Base-by-base conservation (phyloP, 64 coral and sea anemone species). In the Stichodactyla helianthus region DNA sequence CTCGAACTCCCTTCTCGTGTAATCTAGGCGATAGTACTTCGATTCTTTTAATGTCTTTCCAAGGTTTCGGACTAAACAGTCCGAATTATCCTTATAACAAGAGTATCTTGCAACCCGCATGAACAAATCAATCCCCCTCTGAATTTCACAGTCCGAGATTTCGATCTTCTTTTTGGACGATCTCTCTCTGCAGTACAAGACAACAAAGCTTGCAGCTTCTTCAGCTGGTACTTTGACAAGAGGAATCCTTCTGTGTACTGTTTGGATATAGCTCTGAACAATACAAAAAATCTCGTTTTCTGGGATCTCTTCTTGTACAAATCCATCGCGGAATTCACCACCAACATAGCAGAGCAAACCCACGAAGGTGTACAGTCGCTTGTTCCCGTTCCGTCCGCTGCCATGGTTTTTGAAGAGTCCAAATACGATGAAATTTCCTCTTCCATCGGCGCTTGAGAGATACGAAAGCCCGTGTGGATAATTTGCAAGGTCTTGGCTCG, bases 261-360 rank as follows among this genome's bases (percentile, higher is more conserved):
- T 64, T 60, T 77, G 83, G 19, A 90, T 62, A 64, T 79, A 85
- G 52, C n/a, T 61, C 50, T 90, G 53, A 20, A 86, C 67, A 55
- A 90, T 52, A 19, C 53, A 59, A 10, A 86, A 44, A 61, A 86
- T 61, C 16, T 90, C 83, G 71, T 59, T 62, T 63, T 90, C 89
- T 54, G 27, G 71, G 10, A 90, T 59, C 54, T 86, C 84, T 85
- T 90, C 89, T 59, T 78, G 14, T 22, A 85, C 10, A 56, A 86
- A 90, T 53, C 89, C 89, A 79, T 90, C 89, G 27, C 82, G 83
- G 51, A 90, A 85, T 77, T 90, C 89, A 52, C 89, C 89, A 23
- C 82, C 89, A 50, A 84, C 82, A 18, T 79, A 85, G 71, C 89
- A 90, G 53, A 90, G 57, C 83, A 90, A 78, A 59, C 77, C 84